Percentiles rank a stretch among this genome's conserved stretches.
These are phyloP conservation scores for Chrysogorgia sp. DNA, from an alignment of 92 coral and sea anemone species.

Conservation along the genomic window DNA sequence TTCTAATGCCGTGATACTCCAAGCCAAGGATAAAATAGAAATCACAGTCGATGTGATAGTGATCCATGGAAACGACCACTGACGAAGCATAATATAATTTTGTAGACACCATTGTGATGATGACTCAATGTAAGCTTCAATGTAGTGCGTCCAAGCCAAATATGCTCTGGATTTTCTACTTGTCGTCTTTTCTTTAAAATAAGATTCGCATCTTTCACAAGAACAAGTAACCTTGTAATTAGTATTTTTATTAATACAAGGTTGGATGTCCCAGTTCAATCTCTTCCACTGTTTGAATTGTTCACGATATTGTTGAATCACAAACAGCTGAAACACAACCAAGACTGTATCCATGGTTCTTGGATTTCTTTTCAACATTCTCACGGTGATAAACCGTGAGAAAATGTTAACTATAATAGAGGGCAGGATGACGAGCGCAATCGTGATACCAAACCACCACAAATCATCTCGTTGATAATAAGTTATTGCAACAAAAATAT, in stretches of 20 bases:
- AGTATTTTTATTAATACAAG: neutral
- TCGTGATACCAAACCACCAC: slow-evolving; percentile 24
- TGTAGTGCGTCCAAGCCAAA: neutral
- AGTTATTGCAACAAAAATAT: slow-evolving; percentile 16
- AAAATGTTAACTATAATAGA: slow-evolving; percentile 6
- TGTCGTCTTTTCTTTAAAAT: neutral
- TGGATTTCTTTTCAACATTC: no score
- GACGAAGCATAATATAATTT: slow-evolving; percentile 68
- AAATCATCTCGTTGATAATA: slow-evolving; percentile 7
- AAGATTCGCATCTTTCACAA: neutral
- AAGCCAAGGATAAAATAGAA: slow-evolving; percentile 83
- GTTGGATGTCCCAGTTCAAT: slow-evolving; percentile 1
- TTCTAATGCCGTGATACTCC: slow-evolving; percentile 72
- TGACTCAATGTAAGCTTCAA: slow-evolving; percentile 87
- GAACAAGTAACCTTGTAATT: neutral
- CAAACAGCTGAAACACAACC: slow-evolving; percentile 15
- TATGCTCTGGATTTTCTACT: neutral
- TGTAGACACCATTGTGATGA: slow-evolving; percentile 93
- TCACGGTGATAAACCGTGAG: neutral
- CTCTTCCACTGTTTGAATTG: slow-evolving; percentile 28
- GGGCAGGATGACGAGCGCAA: slow-evolving; percentile 2
- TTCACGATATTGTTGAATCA: neutral
- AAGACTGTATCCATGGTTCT: no score
- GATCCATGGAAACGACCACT: slow-evolving; percentile 31
- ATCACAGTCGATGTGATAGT: slow-evolving; percentile 77